phyloP scores from a whole-genome alignment of 2,113 vertebrate species.

The Pampusana beccarii region DNA sequence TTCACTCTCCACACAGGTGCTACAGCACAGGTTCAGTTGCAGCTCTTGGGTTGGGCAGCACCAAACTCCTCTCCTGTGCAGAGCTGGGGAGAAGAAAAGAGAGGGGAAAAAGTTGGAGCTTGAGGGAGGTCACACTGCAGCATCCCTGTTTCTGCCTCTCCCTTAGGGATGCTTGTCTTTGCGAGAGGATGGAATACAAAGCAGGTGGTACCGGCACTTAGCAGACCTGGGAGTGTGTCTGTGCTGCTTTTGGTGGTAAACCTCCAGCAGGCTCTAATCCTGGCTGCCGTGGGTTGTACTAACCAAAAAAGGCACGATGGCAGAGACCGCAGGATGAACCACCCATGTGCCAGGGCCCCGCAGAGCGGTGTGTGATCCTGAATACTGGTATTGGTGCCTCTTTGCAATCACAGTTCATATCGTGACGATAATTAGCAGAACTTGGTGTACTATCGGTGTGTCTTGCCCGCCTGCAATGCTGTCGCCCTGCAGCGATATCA shows the following conservation, averaged over 20 bases:
- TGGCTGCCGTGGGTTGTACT: rapidly evolving
- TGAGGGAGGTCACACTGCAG: not conserved
- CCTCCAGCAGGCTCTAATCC: not conserved
- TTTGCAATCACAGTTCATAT: not conserved
- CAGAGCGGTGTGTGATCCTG: rapidly evolving
- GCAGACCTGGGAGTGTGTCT: rapidly evolving
- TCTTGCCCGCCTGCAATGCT: not conserved
- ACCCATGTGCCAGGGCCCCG: not conserved
- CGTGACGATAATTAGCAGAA: not conserved
- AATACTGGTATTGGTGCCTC: not conserved
- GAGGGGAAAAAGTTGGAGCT: not conserved
- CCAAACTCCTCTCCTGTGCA: not conserved
- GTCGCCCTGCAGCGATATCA: not conserved
- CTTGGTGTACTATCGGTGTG: rapidly evolving
- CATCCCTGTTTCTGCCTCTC: not conserved
- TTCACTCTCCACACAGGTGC: conserved; percentile 23
- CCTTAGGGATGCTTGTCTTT: not conserved
- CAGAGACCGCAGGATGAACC: not conserved
- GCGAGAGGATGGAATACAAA: not conserved
- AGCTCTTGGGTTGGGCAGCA: not conserved
- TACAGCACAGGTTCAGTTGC: not conserved
- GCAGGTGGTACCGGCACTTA: not conserved
- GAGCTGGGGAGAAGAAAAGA: not conserved
- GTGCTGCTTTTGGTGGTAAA: not conserved
- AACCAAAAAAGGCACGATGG: not conserved